A percentile compares a stretch with the other conserved stretches of the same genome.
Evolutionary conservation across 2,888 invertebrate species (phyloP).

Genomic region (Hyposoter dolosus): DNA sequence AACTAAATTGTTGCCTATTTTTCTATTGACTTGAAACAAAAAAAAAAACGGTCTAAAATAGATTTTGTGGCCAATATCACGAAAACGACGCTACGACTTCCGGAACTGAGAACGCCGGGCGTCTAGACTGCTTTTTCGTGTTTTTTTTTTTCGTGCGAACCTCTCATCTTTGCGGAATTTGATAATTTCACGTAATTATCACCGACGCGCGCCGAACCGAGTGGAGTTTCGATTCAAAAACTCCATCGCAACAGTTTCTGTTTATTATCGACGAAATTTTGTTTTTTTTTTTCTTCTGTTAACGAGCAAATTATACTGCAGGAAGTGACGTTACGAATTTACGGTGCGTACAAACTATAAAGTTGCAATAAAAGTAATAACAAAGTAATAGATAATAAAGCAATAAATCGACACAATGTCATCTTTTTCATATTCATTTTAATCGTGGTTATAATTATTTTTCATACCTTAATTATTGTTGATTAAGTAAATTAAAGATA

Average conservation of each 20-base stretch:
- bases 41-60: neutral
- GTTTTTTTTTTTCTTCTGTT: neutral
- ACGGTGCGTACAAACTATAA: neutral
- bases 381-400: neutral
- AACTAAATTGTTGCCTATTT: neutral
- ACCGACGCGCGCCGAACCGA: neutral
- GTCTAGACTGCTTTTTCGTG: constrained; percentile 29
- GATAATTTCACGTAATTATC: neutral
- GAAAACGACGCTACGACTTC: constrained; percentile 45
- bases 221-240: neutral
- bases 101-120: constrained; percentile 53
- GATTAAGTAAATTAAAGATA: neutral
- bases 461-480: neutral
- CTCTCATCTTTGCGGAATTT: neutral
- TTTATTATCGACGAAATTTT: neutral
- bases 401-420: neutral
- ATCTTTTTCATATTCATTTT: neutral
- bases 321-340: neutral
- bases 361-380: neutral
- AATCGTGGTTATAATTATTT: neutral
- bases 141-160: constrained; percentile 1
- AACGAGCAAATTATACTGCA: neutral
- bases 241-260: neutral
- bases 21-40: neutral
- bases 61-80: constrained; percentile 42